Percentiles rank a stretch among this genome's conserved stretches.
Conservation (phyloP, 2,888 invertebrate species). For the Ormyrus labotus region DNA sequence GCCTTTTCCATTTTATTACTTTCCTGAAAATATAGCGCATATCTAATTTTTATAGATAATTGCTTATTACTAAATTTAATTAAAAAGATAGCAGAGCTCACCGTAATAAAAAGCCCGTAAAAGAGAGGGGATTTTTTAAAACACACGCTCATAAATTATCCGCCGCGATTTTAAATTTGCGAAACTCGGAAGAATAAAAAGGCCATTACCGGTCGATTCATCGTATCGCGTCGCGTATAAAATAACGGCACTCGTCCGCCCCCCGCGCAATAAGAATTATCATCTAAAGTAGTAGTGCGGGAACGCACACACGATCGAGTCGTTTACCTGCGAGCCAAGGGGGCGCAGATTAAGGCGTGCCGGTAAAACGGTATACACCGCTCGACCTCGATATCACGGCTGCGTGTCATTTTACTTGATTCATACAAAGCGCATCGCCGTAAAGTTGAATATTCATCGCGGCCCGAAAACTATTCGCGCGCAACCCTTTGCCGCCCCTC, state of each 20-base stretch:
- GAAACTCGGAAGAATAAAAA: background rate
- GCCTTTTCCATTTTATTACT: too few relatives aligned
- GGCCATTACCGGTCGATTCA: background rate
- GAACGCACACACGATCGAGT: conserved; percentile 35
- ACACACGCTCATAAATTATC: too few relatives aligned
- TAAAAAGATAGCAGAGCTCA: too few relatives aligned
- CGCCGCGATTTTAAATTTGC: too few relatives aligned
- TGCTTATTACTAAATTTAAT: too few relatives aligned
- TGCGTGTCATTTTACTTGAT: conserved; percentile 56
- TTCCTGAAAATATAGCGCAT: too few relatives aligned
- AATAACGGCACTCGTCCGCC: background rate
- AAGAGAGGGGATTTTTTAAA: too few relatives aligned
- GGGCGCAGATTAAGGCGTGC: conserved; percentile 50
- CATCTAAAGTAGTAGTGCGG: conserved; percentile 17
- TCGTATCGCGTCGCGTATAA: conserved; percentile 23
- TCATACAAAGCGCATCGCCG: conserved; percentile 47
- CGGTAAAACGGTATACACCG: conserved; percentile 58
- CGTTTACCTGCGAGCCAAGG: conserved; percentile 8
- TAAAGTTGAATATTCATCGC: conserved; percentile 51
- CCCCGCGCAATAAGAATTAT: conserved; percentile 19
- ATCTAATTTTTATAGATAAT: too few relatives aligned
- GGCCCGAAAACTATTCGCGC: conserved; percentile 34
- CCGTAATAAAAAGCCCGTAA: too few relatives aligned
- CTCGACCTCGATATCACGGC: conserved; percentile 60
- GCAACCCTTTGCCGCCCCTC: background rate